Base-by-base conservation (phyloP, 30 jellyfish, hydroid and myxozoan species). In the Mastigias papua region DNA sequence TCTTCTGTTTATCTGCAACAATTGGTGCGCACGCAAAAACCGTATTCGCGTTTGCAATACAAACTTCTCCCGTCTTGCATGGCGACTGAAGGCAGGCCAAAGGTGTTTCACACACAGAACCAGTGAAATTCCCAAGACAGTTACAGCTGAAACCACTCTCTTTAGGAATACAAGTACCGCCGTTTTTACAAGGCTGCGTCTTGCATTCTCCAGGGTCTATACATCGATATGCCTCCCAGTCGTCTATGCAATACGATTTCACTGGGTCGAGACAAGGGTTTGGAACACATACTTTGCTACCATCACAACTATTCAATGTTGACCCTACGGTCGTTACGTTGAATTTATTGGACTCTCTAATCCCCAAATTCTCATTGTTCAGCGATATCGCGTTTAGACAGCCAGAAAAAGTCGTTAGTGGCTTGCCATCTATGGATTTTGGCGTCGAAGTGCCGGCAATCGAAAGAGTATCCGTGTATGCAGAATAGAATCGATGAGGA, bases 171-270 rank as follows among this genome's bases (percentile, higher is more conserved):
- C 98, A 92, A 5, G 34, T 66, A 3, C 96, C 96, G 8, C 60
- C 37, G 73, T 92, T 92, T 28, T 80, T 64, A 62, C 98, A 92
- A 4, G 93, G 96, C 33, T 13, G 31, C 15, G 68, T 2, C 3
- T 28, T 69, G 60, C 98, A 92, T 23, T 66, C n/a, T 50, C 96
- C 96, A 7, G 98, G 98, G 7, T 66, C 81, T n/a, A 86, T 91
- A 49, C 98, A 92, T 17, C 46, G 23, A 54, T 50, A 92, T 6
- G 81, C 80, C 46, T 81, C 96, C 98, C 96, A 92, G 6, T 26
- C 61, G 58, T 92, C 94, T 25, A 92, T 64, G 63, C 98, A 92
- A 54, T 92, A 79, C 0, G 89, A 82, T 70, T 23, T 13, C 25
- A 46, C 72, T 73, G 87, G 87, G 30, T 71, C 85, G 23, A n/a